A percentile compares a stretch with the other conserved stretches of the same genome.
phyloP scores from a whole-genome alignment of 2,888 invertebrate species.

The Platycheirus rosarum region DNA sequence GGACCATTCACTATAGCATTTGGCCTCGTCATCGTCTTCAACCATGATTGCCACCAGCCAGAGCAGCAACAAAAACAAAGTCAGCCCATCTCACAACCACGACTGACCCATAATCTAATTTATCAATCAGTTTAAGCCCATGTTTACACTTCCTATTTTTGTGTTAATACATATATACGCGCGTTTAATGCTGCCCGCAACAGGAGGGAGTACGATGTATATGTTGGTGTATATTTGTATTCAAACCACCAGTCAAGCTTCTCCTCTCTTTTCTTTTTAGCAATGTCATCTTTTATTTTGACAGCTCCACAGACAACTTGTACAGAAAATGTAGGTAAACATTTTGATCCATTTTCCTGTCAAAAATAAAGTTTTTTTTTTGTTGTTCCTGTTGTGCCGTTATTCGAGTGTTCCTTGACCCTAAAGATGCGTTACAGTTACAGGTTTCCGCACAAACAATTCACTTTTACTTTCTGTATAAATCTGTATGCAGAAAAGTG shows the following conservation, averaged over 20 bases:
- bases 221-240: neutral
- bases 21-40: conserved; percentile 45
- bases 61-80: conserved; percentile 27
- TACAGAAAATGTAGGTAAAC: conserved; percentile 47
- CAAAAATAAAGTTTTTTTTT: conserved; percentile 36
- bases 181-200: conserved; percentile 33
- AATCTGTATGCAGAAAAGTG: conserved; percentile 61
- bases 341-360: conserved; percentile 66
- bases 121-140: conserved; percentile 74
- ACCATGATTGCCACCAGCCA: conserved; percentile 56
- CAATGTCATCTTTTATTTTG: conserved; percentile 74
- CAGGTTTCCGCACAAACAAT: conserved; percentile 72
- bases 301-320: conserved; percentile 39
- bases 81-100: conserved; percentile 49
- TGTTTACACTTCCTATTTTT: conserved; percentile 73
- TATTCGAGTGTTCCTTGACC: conserved; percentile 68
- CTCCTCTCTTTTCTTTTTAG: conserved; percentile 32
- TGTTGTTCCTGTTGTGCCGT: neutral
- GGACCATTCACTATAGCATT: conserved; percentile 6
- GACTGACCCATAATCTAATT: conserved; percentile 74
- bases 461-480: conserved; percentile 71
- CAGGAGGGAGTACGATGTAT: conserved; percentile 26
- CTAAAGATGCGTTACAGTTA: conserved; percentile 74
- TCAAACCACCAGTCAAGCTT: conserved; percentile 39
- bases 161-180: conserved; percentile 32